Evolutionary conservation across 2,797 vertebrate species (phyloP).

Genomic region (Morus bassanus): DNA sequence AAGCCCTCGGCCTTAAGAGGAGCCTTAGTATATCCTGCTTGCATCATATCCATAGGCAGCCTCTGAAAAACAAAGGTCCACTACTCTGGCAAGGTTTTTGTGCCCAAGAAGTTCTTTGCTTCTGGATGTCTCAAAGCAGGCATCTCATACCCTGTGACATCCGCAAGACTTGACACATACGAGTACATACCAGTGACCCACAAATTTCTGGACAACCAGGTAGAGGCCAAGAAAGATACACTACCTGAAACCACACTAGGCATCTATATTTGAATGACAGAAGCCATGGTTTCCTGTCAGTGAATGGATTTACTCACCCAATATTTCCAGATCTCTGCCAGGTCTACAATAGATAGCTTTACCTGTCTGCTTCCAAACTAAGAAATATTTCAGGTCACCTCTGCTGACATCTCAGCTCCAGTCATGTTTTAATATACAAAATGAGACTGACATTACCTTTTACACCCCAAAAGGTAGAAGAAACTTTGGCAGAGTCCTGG

Average conservation of each 20-base stretch:
- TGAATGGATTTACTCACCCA: background rate
- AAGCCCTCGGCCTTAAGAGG: fast-evolving
- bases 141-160: background rate
- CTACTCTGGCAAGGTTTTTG: background rate
- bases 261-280: background rate
- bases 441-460: background rate
- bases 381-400: background rate
- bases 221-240: background rate
- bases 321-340: background rate
- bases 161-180: background rate
- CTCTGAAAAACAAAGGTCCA: background rate
- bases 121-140: background rate
- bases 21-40: background rate
- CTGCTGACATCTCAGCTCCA: background rate
- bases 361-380: background rate
- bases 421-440: background rate
- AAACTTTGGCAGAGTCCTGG: no score
- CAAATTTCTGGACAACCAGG: background rate
- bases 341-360: background rate
- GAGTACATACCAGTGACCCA: fast-evolving
- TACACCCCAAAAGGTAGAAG: no score
- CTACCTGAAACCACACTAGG: background rate
- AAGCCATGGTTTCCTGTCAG: background rate
- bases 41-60: background rate
- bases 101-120: background rate